Evolutionary conservation across 2,797 vertebrate species (phyloP), one percentile per base, ranked within the genome.

Genomic region (Fistularia tabacaria): DNA sequence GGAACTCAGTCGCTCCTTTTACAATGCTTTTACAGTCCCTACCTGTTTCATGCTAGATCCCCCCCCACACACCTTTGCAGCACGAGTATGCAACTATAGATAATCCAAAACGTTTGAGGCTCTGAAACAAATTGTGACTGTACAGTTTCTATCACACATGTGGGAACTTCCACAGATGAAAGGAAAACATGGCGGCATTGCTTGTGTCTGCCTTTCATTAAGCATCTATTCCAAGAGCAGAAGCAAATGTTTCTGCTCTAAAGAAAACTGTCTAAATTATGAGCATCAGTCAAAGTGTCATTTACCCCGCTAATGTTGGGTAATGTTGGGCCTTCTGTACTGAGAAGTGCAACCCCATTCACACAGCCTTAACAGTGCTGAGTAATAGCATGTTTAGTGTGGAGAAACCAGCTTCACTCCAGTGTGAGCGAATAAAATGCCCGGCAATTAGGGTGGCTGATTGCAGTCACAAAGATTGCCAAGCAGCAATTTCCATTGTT

Each of bases 401-500:
- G 56, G 63, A 85, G 77, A 78, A 53, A 68, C 62, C 62, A 49
- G 64, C 73, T 59, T 62, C 47, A 56, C 76, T 66, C 9, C 15
- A 79, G 80, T 81, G 57, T 63, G 77, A 68, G 77, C 50, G 64
- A 87, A 87, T 74, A 79, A 85, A 90, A 85, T 71, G 80, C 56
- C 71, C 59, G 69, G 78, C 82, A 89, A 90, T 87, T 84, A 80
- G 81, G 76, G 74, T 49, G 85, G 86, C 80, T 92, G 91, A 92
- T 92, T 93, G 88, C 81, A 89, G 83, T 74, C 69, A 47, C 82
- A 79, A 67, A 60, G 62, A 71, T 86, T 86, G 92, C 92, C 92
- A 93, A 87, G 79, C 86, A 77, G 72, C 83, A 47, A 91, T 90
- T 91, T 88, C 80, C 78, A 81, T 90, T 90, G 82, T 85, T 90